Conservation (phyloP, 2,113 vertebrate species). For the Chloroceryle aenea region DNA sequence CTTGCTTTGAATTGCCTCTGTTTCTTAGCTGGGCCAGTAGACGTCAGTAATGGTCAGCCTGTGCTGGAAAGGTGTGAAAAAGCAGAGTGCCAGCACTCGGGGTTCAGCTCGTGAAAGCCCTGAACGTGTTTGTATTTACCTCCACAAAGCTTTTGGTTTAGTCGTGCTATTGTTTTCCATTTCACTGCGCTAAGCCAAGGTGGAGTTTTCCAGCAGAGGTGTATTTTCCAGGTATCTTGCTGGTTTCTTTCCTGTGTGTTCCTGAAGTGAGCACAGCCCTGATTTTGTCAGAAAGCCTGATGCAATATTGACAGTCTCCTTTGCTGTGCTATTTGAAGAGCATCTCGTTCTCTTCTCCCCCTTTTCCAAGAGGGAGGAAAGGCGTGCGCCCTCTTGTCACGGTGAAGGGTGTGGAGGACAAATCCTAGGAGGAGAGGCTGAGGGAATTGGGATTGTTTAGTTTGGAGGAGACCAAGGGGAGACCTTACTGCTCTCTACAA, state of each 20-base stretch:
- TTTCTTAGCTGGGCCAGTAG: neutral
- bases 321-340: neutral
- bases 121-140: neutral
- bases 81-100: neutral
- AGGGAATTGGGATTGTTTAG: too few relatives aligned
- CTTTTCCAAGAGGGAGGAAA: neutral
- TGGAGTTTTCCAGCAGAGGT: neutral
- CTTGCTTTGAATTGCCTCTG: neutral
- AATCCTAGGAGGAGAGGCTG: too few relatives aligned
- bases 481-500: too few relatives aligned
- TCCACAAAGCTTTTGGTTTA: neutral
- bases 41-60: neutral
- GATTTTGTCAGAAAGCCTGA: neutral
- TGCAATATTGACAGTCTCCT: neutral
- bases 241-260: neutral
- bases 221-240: neutral
- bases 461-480: too few relatives aligned
- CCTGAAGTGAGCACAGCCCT: neutral
- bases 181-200: neutral
- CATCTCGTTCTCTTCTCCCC: neutral
- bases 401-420: too few relatives aligned
- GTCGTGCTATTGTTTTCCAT: neutral
- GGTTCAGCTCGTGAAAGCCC: neutral
- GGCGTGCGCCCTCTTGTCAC: fast-evolving
- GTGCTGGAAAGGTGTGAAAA: neutral